Conservation (phyloP, 37 sponge, comb jelly and placozoan genomes). For the Spongia lamella region DNA sequence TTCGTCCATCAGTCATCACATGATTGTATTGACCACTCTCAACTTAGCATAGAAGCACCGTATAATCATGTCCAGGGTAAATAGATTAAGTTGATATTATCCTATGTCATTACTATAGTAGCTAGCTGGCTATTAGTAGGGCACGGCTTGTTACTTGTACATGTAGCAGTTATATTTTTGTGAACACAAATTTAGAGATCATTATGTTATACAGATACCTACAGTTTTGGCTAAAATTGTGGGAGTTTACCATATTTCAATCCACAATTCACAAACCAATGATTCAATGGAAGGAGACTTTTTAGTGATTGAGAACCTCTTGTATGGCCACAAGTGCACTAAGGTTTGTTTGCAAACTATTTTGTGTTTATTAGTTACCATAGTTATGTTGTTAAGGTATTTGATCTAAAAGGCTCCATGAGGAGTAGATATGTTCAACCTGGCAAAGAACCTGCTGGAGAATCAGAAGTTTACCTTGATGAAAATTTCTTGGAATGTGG, state of each 20-base stretch:
- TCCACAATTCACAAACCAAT: conserved; percentile 76
- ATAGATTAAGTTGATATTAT: too few relatives aligned
- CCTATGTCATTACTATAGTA: too few relatives aligned
- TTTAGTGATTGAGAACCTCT: conserved; percentile 96
- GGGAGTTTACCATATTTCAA: conserved; percentile 88
- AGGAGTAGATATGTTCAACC: conserved; percentile 85
- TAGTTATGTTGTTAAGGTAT: conserved; percentile 47
- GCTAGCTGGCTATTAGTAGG: too few relatives aligned
- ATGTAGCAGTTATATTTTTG: too few relatives aligned
- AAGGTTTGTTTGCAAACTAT: conserved; percentile 12
- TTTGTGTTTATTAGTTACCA: too few relatives aligned
- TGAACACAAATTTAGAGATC: too few relatives aligned
- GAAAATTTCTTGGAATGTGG: conserved; percentile 79
- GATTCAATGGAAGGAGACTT: conserved; percentile 83
- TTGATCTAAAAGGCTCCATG: conserved; percentile 95
- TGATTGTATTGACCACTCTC: too few relatives aligned
- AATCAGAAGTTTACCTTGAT: conserved; percentile 80
- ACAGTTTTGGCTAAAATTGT: conserved; percentile 91
- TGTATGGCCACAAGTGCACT: conserved; percentile 61
- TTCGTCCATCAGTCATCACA: too few relatives aligned
- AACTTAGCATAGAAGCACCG: too few relatives aligned
- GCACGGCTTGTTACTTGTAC: too few relatives aligned
- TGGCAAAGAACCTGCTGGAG: conserved; percentile 57
- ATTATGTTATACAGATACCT: conserved; percentile 67
- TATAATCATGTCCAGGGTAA: too few relatives aligned